Evolutionary conservation across 2,888 invertebrate species (phyloP), one percentile per base, ranked within the genome.

Genomic region (Campaea margaritaria): DNA sequence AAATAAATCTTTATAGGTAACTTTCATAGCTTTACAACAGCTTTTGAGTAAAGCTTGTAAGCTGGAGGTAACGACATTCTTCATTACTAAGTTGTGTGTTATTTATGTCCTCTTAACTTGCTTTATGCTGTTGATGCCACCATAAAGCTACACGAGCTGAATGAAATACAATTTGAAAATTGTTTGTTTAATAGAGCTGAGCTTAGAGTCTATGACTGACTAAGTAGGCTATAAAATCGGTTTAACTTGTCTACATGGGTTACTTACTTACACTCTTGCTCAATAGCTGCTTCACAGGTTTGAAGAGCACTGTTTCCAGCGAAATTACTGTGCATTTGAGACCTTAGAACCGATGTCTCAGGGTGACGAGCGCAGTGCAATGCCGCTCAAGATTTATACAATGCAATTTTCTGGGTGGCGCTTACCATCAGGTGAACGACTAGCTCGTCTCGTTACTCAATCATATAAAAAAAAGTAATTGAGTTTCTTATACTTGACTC

Each of bases 1-100:
- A 16, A 53, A 51, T 50, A 60, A 61, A 61, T 52, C 47, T 61
- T 52, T 43, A 61, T 45, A 44, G 50, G 49, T 42, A 39, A 65
- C 60, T 67, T 64, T 64, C 68, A 69, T 77, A 70, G 69, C 72
- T 77, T 80, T 78, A 80, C 73, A 77, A 70, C 73, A 59, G 71
- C 72, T 70, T 76, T 73, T 70, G 64, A 63, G 86, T 71, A 81
- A 58, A 76, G 75, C 77, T 77, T 78, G 79, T 84, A 81, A 81
- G 77, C 76, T 74, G 62, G 64, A 69, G 75, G 81, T 84, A 83
- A 86, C 81, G 82, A 83, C 76, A 83, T 83, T 74, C 79, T 84
- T 84, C 81, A 80, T 84, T 82, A 83, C 85, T 81, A 76, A 83
- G 80, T 83, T 75, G 75, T 81, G 64, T 82, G 78, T 82, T 82